Conservation (phyloP, 2,797 vertebrate species). For the Rhinatrema bivittatum region DNA sequence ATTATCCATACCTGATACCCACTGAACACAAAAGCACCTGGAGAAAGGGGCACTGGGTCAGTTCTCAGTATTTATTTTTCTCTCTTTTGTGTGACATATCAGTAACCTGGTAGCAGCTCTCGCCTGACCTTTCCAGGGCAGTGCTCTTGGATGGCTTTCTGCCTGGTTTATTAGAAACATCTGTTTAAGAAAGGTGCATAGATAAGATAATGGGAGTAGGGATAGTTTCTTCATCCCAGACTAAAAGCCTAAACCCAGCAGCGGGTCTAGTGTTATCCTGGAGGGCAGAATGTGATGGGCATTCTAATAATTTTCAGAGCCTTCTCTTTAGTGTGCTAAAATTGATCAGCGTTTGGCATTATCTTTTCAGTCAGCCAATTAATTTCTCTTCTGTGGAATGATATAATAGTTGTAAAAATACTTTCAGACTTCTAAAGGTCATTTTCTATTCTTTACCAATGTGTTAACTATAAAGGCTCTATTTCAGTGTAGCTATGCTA, state of each 20-base stretch:
- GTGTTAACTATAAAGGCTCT: too few species aligned
- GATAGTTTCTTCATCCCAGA: conserved; percentile 12
- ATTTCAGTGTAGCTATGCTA: too few species aligned
- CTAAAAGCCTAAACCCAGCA: conserved; percentile 29
- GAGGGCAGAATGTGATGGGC: conserved; percentile 34
- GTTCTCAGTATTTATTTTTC: conserved; percentile 1
- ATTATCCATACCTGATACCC: conserved; percentile 13
- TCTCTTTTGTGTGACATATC: too few species aligned
- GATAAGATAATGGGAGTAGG: conserved; percentile 16
- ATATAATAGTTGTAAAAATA: background rate
- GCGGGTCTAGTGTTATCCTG: conserved; percentile 37
- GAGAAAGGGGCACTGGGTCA: conserved; percentile 1
- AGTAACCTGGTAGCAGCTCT: too few species aligned
- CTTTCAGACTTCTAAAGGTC: background rate
- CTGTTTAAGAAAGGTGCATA: conserved; percentile 41
- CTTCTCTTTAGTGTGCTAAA: conserved; percentile 40
- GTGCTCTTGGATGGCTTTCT: conserved; percentile 27
- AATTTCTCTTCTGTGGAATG: conserved; percentile 16
- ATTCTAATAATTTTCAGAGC: conserved; percentile 43
- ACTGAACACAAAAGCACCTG: conserved; percentile 1
- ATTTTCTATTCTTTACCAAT: background rate
- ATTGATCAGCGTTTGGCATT: conserved; percentile 4
- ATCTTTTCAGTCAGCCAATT: conserved; percentile 2
- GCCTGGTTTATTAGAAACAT: conserved; percentile 60
- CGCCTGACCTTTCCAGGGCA: conserved; percentile 45